These are phyloP conservation scores for Myrmophylax atrothorax DNA, from an alignment of 2,113 vertebrate species.

Conservation along the genomic window DNA sequence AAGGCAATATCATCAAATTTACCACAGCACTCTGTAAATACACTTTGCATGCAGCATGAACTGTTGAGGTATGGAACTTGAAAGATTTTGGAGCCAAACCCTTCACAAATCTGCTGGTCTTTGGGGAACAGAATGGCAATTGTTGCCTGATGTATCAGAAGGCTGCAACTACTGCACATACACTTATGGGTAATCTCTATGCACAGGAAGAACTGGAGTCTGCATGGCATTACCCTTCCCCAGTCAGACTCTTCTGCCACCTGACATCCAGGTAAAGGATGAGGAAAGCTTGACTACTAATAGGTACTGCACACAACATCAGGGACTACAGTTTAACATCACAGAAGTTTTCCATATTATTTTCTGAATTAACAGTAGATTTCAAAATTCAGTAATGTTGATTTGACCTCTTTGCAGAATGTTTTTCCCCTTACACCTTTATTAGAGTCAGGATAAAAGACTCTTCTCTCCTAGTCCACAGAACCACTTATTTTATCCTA, in stretches of 20 bases:
- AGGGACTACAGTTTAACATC: neutral
- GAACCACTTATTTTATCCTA: neutral
- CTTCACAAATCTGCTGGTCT: neutral
- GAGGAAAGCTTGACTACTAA: neutral
- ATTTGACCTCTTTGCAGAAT: neutral
- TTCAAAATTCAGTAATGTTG: neutral
- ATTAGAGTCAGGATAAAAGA: neutral
- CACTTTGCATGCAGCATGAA: neutral
- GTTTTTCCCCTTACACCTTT: neutral
- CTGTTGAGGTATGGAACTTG: neutral
- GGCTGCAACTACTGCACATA: neutral
- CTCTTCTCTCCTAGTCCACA: neutral
- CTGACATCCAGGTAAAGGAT: neutral
- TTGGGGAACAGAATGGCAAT: neutral
- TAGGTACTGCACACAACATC: neutral
- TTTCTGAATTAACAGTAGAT: neutral
- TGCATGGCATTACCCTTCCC: neutral
- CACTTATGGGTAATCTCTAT: neutral
- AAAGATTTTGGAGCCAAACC: neutral
- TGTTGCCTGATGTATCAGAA: neutral
- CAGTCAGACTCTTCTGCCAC: neutral
- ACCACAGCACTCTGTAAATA: neutral
- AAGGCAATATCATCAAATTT: neutral
- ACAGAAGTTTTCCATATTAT: neutral
- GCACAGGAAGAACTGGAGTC: neutral